Evolutionary conservation across 2,888 invertebrate genomes (phyloP).

Genomic region (Dicycla oo): DNA sequence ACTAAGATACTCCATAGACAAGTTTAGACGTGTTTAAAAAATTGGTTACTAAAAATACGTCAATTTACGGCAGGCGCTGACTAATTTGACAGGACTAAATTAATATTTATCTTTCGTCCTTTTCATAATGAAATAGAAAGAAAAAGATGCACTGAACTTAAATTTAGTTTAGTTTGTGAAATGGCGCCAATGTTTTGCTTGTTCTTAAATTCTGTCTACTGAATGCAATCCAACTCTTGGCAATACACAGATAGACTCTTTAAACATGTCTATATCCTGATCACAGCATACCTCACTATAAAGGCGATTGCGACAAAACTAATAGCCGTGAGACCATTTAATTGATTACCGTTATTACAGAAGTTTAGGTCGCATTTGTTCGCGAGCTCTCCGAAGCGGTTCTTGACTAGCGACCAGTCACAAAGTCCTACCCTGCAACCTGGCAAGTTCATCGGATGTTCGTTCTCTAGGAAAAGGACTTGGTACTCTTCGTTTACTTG

Average conservation of each 20-base stretch:
- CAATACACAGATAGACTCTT: neutral
- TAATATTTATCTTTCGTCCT: no score
- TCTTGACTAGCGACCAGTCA: slow-evolving; percentile 93
- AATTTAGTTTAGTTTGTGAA: no score
- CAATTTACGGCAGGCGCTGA: no score
- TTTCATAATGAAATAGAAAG: no score
- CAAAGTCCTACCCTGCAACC: slow-evolving; percentile 95
- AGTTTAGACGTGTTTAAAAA: no score
- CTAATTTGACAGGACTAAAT: no score
- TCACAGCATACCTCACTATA: slow-evolving; percentile 55
- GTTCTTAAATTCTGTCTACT: neutral
- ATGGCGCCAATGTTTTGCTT: neutral
- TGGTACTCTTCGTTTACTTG: slow-evolving; percentile 83
- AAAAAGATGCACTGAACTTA: no score
- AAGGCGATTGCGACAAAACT: slow-evolving; percentile 64
- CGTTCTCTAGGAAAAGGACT: slow-evolving; percentile 93
- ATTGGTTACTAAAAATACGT: no score
- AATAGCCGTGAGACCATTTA: slow-evolving; percentile 62
- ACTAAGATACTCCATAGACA: no score
- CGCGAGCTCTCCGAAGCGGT: slow-evolving; percentile 89
- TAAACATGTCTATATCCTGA: slow-evolving; percentile 39
- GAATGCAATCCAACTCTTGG: slow-evolving; percentile 13
- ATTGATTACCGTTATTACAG: slow-evolving; percentile 83
- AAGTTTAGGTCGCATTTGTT: slow-evolving; percentile 90
- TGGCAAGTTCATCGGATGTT: slow-evolving; percentile 92